phyloP scores from a whole-genome alignment of 1,140 invertebrate genomes.

The Globodera rostochiensis region DNA sequence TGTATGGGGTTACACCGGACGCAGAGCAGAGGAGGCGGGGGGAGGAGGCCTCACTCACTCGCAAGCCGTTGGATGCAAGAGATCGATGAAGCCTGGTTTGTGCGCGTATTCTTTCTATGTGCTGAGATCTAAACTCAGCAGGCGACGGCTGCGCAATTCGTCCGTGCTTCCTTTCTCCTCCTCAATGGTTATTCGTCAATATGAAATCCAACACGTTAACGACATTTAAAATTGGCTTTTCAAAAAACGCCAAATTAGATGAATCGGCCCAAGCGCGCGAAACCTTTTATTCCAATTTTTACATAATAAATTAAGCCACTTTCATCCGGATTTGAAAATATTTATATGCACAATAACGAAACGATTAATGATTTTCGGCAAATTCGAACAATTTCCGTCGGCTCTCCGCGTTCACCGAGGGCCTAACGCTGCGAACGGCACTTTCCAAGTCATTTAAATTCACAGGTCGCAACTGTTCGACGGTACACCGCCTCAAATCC shows the following conservation, averaged over 20 bases:
- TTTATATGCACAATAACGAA: not conserved
- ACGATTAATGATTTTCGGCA: slow-evolving; percentile 17
- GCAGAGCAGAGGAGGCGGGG: too few species aligned
- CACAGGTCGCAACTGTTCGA: slow-evolving; percentile 45
- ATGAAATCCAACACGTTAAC: too few species aligned
- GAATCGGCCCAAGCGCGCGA: too few species aligned
- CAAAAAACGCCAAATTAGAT: too few species aligned
- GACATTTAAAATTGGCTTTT: too few species aligned
- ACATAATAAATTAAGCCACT: not conserved
- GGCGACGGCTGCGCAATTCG: not conserved
- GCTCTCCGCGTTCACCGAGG: slow-evolving; percentile 51
- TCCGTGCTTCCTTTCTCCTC: not conserved
- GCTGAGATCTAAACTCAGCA: not conserved
- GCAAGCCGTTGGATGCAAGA: not conserved
- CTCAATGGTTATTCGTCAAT: not conserved
- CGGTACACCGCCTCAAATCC: slow-evolving; percentile 29
- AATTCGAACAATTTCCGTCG: slow-evolving; percentile 51
- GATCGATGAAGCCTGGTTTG: not conserved
- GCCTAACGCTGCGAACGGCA: slow-evolving; percentile 46
- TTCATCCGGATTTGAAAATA: not conserved
- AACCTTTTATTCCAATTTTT: too few species aligned
- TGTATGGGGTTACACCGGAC: too few species aligned
- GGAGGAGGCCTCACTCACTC: not conserved
- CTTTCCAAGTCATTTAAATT: slow-evolving; percentile 33
- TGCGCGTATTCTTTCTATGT: too few species aligned